These are phyloP conservation scores for Gastrophryne carolinensis DNA, from an alignment of 2,797 vertebrate genomes.

Conservation along the genomic window DNA sequence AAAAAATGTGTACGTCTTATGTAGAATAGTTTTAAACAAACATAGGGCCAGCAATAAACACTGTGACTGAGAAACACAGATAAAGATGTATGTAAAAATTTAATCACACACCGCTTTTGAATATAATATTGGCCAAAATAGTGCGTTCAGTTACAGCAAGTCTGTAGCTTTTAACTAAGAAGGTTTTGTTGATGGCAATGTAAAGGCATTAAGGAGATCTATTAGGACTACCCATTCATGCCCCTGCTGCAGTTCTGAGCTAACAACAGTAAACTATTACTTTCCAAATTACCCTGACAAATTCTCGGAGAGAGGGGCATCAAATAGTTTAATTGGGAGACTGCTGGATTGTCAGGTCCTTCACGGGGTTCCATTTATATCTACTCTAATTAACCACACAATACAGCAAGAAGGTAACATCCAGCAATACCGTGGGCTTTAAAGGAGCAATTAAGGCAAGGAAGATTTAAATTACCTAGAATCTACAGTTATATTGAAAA, in stretches of 20 bases:
- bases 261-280: conserved; percentile 47
- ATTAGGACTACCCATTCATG: conserved; percentile 36
- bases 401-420: conserved; percentile 28
- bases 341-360: conserved; percentile 47
- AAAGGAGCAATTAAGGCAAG: not conserved
- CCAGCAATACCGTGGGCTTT: conserved; percentile 17
- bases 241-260: conserved; percentile 27
- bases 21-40: too few relatives aligned
- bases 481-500: conserved; percentile 42
- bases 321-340: conserved; percentile 52
- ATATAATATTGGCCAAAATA: too few relatives aligned
- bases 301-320: conserved; percentile 47
- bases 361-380: conserved; percentile 50
- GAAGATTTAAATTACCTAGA: conserved; percentile 36
- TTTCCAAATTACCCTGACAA: conserved; percentile 50
- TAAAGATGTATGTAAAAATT: too few relatives aligned
- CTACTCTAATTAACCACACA: conserved; percentile 48
- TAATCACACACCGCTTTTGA: too few relatives aligned
- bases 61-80: too few relatives aligned
- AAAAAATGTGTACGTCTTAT: too few relatives aligned
- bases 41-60: too few relatives aligned
- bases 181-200: conserved; percentile 29
- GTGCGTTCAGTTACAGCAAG: too few relatives aligned
- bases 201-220: conserved; percentile 16
- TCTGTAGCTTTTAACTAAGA: conserved; percentile 12